phyloP scores from a whole-genome alignment of 1,140 invertebrate genomes.

The Piezodorus guildinii region DNA sequence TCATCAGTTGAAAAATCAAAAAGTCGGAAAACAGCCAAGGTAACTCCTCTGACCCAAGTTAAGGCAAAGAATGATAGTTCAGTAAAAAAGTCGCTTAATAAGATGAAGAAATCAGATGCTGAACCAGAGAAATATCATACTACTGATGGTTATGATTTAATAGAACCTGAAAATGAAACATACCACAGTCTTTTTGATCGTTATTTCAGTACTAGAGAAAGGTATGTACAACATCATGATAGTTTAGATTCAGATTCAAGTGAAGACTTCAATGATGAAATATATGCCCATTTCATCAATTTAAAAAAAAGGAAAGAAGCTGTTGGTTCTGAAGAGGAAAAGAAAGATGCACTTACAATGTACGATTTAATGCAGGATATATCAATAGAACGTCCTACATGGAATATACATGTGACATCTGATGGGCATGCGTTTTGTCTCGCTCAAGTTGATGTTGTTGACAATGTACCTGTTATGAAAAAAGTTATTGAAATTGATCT shows the following conservation, averaged over 20 bases:
- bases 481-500: constrained; percentile 14
- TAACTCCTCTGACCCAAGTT: too few relatives aligned
- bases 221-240: constrained; percentile 17
- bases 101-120: background rate
- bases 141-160: background rate
- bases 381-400: constrained; percentile 9
- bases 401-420: constrained; percentile 3
- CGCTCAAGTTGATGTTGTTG: background rate
- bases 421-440: constrained; percentile 2
- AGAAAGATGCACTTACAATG: background rate
- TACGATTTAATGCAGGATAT: constrained; percentile 9
- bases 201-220: background rate
- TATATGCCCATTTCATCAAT: constrained; percentile 8
- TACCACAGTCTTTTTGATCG: constrained; percentile 2
- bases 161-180: background rate
- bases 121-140: background rate
- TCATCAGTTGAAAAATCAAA: too few relatives aligned
- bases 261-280: background rate
- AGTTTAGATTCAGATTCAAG: constrained; percentile 19
- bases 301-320: background rate
- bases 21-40: too few relatives aligned
- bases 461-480: background rate
- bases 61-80: too few relatives aligned
- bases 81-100: too few relatives aligned
- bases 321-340: background rate